A percentile compares a stretch with the other conserved stretches of the same genome.
phyloP scores from a whole-genome alignment of 2,888 invertebrate genomes.

The Leucophora obtusa region DNA sequence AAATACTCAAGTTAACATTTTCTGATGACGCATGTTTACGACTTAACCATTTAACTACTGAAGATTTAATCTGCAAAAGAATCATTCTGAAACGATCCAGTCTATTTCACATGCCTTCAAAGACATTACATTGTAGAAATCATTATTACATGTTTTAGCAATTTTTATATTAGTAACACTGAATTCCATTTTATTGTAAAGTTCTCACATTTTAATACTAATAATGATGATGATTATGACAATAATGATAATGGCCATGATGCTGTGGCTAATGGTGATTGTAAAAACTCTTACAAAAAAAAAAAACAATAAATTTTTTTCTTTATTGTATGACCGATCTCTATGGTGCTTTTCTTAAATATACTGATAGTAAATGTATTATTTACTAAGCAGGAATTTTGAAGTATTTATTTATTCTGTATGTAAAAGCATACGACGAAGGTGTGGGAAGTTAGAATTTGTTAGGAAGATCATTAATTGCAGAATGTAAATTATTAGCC shows the following conservation, averaged over 20 bases:
- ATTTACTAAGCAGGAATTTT: slow-evolving; percentile 54
- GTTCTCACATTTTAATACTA: slow-evolving; percentile 69
- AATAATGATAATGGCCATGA: not conserved
- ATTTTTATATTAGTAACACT: slow-evolving; percentile 66
- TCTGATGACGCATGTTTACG: too few species aligned
- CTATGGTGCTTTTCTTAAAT: slow-evolving; percentile 53
- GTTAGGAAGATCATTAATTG: not conserved
- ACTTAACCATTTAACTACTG: too few species aligned
- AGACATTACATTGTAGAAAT: slow-evolving; percentile 33
- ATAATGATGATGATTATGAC: slow-evolving; percentile 40
- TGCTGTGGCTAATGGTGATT: slow-evolving; percentile 7
- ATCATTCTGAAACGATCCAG: too few species aligned
- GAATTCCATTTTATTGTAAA: slow-evolving; percentile 73
- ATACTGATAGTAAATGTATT: slow-evolving; percentile 51
- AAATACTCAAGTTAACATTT: too few species aligned
- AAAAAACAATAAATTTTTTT: slow-evolving; percentile 24
- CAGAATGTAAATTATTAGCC: too few species aligned
- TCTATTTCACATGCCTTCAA: not conserved
- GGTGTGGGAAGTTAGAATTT: slow-evolving; percentile 48
- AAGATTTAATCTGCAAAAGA: too few species aligned
- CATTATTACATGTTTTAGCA: slow-evolving; percentile 63
- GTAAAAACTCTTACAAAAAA: slow-evolving; percentile 14
- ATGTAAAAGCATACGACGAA: not conserved
- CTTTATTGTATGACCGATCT: slow-evolving; percentile 18
- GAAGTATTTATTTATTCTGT: slow-evolving; percentile 44